Evolutionary conservation across 2,888 invertebrate species (phyloP).

Genomic region (Thumatha senex): DNA sequence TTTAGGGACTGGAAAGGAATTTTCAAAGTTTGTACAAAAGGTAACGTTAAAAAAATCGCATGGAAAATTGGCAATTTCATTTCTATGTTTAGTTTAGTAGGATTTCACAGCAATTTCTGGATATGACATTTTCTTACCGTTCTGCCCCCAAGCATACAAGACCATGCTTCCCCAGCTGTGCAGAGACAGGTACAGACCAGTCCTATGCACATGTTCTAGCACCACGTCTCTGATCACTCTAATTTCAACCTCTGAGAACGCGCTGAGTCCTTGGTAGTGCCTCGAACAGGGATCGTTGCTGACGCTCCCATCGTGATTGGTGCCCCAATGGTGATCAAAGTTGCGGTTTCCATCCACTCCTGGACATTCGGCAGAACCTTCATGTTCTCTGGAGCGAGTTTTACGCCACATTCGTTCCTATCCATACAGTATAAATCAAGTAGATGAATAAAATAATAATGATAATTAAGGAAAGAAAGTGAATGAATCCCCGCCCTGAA

Average conservation of each 20-base stretch:
- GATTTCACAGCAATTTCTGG: too few relatives aligned
- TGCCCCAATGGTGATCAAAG: conserved; percentile 88
- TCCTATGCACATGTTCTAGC: conserved; percentile 69
- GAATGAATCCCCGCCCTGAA: too few relatives aligned
- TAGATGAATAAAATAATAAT: too few relatives aligned
- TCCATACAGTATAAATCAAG: not conserved
- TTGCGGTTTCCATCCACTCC: conserved; percentile 92
- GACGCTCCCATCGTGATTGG: conserved; percentile 50
- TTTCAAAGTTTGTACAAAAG: too few relatives aligned
- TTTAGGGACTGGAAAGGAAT: too few relatives aligned
- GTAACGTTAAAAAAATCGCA: too few relatives aligned
- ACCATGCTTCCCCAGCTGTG: conserved; percentile 90
- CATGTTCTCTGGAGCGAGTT: conserved; percentile 80
- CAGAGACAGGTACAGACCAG: conserved; percentile 87
- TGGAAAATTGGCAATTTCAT: too few relatives aligned
- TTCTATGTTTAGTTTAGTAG: too few relatives aligned
- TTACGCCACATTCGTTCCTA: conserved; percentile 88
- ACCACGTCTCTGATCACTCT: conserved; percentile 82
- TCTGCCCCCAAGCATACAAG: conserved; percentile 88
- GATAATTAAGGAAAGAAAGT: too few relatives aligned
- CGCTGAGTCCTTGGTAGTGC: conserved; percentile 84
- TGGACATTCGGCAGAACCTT: conserved; percentile 74
- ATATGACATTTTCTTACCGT: conserved; percentile 49
- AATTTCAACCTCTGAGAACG: conserved; percentile 88
- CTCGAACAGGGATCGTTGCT: conserved; percentile 83